Evolutionary conservation across 92 coral and sea anemone species (phyloP), one percentile per base, ranked within the genome.

Genomic region (Isaurus tuberculatus): DNA sequence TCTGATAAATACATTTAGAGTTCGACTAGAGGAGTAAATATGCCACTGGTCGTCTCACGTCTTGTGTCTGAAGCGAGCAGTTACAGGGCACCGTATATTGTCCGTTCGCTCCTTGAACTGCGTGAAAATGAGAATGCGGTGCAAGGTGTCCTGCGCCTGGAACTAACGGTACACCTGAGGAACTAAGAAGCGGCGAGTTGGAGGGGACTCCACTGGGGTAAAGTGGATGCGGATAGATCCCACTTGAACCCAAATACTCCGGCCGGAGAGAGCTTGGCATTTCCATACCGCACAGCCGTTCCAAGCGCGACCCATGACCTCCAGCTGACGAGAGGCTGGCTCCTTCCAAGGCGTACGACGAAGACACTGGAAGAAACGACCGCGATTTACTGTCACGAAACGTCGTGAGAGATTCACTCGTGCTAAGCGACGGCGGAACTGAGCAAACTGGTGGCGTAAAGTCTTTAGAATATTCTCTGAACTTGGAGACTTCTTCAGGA

Each of bases 1-100:
- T 83, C 77, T 49, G 87, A 89, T 86, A 88, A 84, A 87, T 84
- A 88, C 81, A 84, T 85, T 90, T 82, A 79, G 75, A 86, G 85
- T 90, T 88, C 71, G 70, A 65, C 91, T 90, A 94, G 65, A 94
- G 92, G 30, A 97, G 94, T 46, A 97, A 89, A 79, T 97, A 97
- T 22, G 99, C 99, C 14, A 97, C 99, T 2, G 99, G 99, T 51
- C 99, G 81, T 31, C 97, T 92, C 0, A 94, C 93, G 55, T 94
- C 99, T 79, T 93, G 93, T 17, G 95, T 94, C 97, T 98, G 95
- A 34, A 94, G 85, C 17, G 93, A 46, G 77, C 99, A 97, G 94
- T 97, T 97, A 65, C 99, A 97, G 19, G 99, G 99, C 4, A 97
- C 92, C 0, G 98, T 87, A 73, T 94, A 97, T 83, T 97, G 99